Evolutionary conservation across 2,797 vertebrate species (phyloP), one percentile per base, ranked within the genome.

Genomic region (Pogoniulus pusillus): DNA sequence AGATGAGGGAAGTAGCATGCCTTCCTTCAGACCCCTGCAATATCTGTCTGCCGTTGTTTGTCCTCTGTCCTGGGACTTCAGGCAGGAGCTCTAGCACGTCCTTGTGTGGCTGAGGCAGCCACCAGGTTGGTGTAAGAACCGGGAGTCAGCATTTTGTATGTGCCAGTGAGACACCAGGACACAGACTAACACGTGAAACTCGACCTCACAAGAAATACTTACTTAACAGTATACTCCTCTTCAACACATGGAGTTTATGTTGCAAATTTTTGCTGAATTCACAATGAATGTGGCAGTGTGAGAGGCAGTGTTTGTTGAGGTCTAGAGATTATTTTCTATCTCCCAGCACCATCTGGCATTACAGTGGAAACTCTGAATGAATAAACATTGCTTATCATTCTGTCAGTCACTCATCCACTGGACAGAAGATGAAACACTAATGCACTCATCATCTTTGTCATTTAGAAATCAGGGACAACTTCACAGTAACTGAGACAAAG

Each of bases 271-370:
- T 75, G 55, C 72, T 82, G 80, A 91, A 81, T 75, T 90, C 63
- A 8, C 35, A 30, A 30, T 45, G 82, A 75, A 47, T 41, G 43
- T 79, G 71, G 39, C 75, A 45, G 62, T 32, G 55, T 71, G 79
- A 3, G 8, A 80, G 54, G 35, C 57, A 82, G 41, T 24, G 37
- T 87, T 74, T 69, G 53, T 71, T 45, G 16, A 72, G 78, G 35
- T 85, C 69, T 76, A 34, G 63, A 85, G 82, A 73, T 63, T 69
- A 74, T 82, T 72, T 79, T 79, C 72, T 59, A 12, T 77, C 74
- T 91, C 47, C 51, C 75, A 89, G 60, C 68, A 89, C 86, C 86
- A 53, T 90, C 85, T 93, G 91, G 87, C 82, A 85, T 22, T 41
- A 51, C 71, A 92, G 74, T 49, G 37, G 53, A 45, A 93, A 34